A percentile compares a stretch with the other conserved stretches of the same genome.
These are phyloP conservation scores for Syrphus vitripennis DNA, from an alignment of 2,888 invertebrate species.

Conservation along the genomic window DNA sequence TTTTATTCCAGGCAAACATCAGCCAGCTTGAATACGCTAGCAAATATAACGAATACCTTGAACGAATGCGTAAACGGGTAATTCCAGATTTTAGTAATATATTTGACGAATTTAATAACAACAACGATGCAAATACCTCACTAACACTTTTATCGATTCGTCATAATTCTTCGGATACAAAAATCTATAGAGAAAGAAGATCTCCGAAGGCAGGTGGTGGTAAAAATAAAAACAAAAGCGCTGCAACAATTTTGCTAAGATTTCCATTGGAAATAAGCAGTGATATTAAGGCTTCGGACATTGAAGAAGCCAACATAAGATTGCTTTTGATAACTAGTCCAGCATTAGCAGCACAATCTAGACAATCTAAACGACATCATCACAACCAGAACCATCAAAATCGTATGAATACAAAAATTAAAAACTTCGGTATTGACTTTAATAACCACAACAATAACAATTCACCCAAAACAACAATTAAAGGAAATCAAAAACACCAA, in stretches of 20 bases:
- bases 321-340: conserved; percentile 77
- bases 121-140: conserved; percentile 36
- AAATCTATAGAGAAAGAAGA: conserved; percentile 28
- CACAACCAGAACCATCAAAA: conserved; percentile 41
- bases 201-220: conserved; percentile 6
- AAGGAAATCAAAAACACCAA: background rate
- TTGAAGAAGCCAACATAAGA: conserved; percentile 79
- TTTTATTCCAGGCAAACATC: conserved; percentile 83
- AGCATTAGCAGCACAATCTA: conserved; percentile 69
- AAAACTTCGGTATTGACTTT: background rate
- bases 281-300: conserved; percentile 73
- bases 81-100: conserved; percentile 31
- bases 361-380: background rate
- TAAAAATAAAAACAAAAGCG: background rate
- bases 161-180: conserved; percentile 71
- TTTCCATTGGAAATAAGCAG: conserved; percentile 73
- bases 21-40: conserved; percentile 85
- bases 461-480: background rate
- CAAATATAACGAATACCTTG: conserved; percentile 84
- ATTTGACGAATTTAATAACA: background rate
- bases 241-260: conserved; percentile 72
- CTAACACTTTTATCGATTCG: conserved; percentile 75
- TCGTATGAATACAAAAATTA: background rate
- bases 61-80: conserved; percentile 77
- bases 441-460: conserved; percentile 6